phyloP scores from a whole-genome alignment of 92 coral and sea anemone genomes.

The Epizoanthus ramosus region DNA sequence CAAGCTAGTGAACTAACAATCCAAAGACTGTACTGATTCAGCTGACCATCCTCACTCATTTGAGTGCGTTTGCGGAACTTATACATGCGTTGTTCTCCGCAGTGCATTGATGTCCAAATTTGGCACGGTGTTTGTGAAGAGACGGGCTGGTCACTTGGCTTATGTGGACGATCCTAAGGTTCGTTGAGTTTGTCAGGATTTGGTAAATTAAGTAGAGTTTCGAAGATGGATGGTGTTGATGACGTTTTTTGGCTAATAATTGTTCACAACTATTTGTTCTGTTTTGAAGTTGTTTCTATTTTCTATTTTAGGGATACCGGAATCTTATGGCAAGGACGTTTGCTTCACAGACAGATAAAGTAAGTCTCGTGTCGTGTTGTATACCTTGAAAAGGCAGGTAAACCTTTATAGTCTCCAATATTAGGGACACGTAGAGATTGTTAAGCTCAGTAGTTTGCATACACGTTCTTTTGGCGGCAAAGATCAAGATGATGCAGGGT shows the following conservation, averaged over 20 bases:
- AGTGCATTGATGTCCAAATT: slow-evolving; percentile 67
- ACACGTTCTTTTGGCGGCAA: background rate
- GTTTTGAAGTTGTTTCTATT: background rate
- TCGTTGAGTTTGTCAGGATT: background rate
- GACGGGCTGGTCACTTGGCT: slow-evolving; percentile 84
- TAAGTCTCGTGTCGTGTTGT: slow-evolving; percentile 4
- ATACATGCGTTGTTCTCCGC: background rate
- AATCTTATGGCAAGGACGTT: slow-evolving; percentile 94
- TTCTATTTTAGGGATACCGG: slow-evolving; percentile 80
- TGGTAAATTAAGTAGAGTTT: too few species aligned
- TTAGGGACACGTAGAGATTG: too few species aligned
- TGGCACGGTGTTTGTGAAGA: slow-evolving; percentile 91
- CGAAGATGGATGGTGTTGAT: background rate
- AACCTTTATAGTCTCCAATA: too few species aligned
- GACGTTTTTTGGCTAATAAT: background rate
- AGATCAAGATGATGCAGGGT: too few species aligned
- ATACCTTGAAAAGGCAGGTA: too few species aligned
- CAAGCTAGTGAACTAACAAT: too few species aligned
- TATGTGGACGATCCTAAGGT: slow-evolving; percentile 97
- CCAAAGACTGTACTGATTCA: too few species aligned
- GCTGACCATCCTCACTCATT: too few species aligned
- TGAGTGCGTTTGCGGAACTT: too few species aligned
- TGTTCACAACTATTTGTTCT: background rate
- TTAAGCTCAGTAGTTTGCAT: too few species aligned
- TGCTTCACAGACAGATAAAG: slow-evolving; percentile 94